Base-by-base conservation (phyloP, 2,113 vertebrate genomes). In the Anarhynchus alexandrinus region DNA sequence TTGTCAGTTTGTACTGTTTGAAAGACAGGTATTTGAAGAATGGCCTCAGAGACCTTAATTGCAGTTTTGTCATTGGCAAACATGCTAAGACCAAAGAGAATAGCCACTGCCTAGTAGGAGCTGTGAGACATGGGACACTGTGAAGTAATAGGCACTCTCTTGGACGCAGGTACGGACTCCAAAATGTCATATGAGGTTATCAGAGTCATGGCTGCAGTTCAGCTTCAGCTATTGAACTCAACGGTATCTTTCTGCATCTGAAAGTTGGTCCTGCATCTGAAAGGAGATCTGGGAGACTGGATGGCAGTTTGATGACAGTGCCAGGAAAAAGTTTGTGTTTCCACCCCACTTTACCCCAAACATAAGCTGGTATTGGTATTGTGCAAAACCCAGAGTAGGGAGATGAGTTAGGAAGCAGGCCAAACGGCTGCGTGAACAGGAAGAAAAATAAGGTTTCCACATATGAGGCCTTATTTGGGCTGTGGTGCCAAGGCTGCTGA, bases 51-150 rank as follows among this genome's bases (percentile, higher is more conserved):
- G 43, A 65, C 11, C 23, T 59, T 32, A 43, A 15, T 19, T 8
- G 15, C 43, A 49, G 10, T 67, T 91, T 85, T 78, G 4, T 16
- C 27, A 1, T 21, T 11, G 15, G 42, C 38, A 86, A 23, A 21
- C 4, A 52, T 72, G 26, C 18, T 32, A 23, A 57, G 18, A 29
- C 12, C 27, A n/a, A 55, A 47, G 62, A 61, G 17, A 29, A 54
- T 61, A 71, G 4, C 4, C 36, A 16, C 14, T 55, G 51, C 51
- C 67, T 4, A 2, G 16, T 10, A 26, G 32, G 36, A 52, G 13
- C 2, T 30, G 27, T 0, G 2, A 40, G 57, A 25, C 23, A n/a
- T 29, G 32, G n/a, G 82, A 40, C 10, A 12, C 26, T 11, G 4
- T 22, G 26, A 15, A 32, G n/a, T 26, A 13, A 47, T 6, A 76